Percentiles rank a stretch among this genome's conserved stretches.
Conservation (phyloP, 2,888 invertebrate genomes). For the Heliconius cydno region DNA sequence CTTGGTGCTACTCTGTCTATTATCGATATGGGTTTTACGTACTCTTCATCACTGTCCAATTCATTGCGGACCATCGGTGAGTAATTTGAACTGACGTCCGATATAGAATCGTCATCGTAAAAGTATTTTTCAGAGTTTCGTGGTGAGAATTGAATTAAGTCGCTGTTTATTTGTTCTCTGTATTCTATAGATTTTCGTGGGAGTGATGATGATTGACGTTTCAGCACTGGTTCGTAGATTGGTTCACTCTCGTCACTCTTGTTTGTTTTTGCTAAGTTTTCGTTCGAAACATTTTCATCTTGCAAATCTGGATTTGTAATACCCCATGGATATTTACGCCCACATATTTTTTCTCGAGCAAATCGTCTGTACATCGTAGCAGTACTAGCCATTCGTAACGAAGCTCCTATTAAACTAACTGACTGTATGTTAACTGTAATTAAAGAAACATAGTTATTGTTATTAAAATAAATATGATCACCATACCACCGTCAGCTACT, state of each 20-base stretch:
- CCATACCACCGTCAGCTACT: background rate
- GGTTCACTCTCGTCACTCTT: constrained; percentile 55
- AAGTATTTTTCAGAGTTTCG: constrained; percentile 56
- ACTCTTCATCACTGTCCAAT: constrained; percentile 71
- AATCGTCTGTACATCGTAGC: constrained; percentile 90
- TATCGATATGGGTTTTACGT: constrained; percentile 68
- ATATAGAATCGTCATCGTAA: constrained; percentile 59
- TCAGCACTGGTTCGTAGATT: constrained; percentile 62
- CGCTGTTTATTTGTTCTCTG: constrained; percentile 58
- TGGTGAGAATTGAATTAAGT: constrained; percentile 74
- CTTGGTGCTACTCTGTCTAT: constrained; percentile 72
- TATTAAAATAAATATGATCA: background rate
- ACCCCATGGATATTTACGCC: constrained; percentile 88
- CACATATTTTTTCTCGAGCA: constrained; percentile 89
- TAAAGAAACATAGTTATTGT: background rate
- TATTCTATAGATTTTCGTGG: constrained; percentile 51
- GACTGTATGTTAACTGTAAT: constrained; percentile 86
- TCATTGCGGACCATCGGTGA: constrained; percentile 55
- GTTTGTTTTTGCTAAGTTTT: constrained; percentile 53
- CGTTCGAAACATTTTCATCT: constrained; percentile 61
- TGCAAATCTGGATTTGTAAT: constrained; percentile 45
- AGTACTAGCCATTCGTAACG: constrained; percentile 87
- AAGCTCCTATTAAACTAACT: constrained; percentile 86
- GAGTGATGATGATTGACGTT: constrained; percentile 55
- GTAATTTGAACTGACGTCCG: constrained; percentile 68